Evolutionary conservation across 2,888 invertebrate genomes (phyloP).

Genomic region (Hydrotaea cyrtoneurina): DNA sequence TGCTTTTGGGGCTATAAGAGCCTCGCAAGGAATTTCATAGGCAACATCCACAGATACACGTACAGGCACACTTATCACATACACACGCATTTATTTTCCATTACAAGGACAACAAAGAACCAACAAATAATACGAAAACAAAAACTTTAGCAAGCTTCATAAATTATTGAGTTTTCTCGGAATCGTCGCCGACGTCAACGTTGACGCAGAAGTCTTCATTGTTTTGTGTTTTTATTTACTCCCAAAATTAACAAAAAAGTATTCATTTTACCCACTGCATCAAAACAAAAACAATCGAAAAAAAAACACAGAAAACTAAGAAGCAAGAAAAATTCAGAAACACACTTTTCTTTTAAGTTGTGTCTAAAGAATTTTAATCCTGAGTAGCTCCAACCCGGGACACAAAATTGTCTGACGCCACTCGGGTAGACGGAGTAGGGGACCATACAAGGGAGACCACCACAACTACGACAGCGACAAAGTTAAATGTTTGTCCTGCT

Average conservation of each 20-base stretch:
- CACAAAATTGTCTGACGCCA: constrained; percentile 13
- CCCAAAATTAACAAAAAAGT: constrained; percentile 21
- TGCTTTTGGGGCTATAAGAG: constrained; percentile 42
- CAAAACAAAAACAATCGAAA: neutral
- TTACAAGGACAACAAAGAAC: constrained; percentile 44
- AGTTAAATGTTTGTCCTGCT: constrained; percentile 25
- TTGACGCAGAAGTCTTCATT: constrained; percentile 5
- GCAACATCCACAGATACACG: constrained; percentile 4
- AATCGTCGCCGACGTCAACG: constrained; percentile 4
- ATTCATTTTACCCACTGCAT: neutral
- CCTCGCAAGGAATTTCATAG: constrained; percentile 34
- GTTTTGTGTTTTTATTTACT: constrained; percentile 6
- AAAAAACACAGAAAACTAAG: neutral
- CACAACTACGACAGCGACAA: neutral
- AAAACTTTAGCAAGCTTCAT: constrained; percentile 48
- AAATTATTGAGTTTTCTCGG: constrained; percentile 50
- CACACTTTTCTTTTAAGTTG: constrained; percentile 14
- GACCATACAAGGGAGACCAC: neutral
- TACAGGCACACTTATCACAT: neutral
- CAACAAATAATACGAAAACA: constrained; percentile 25
- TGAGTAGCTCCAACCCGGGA: neutral
- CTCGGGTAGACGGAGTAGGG: neutral
- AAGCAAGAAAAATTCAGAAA: neutral
- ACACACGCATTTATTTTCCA: constrained; percentile 32
- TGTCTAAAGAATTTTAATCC: constrained; percentile 41